Base-by-base conservation (phyloP, 2,888 invertebrate genomes). In the Endomychus coccineus region DNA sequence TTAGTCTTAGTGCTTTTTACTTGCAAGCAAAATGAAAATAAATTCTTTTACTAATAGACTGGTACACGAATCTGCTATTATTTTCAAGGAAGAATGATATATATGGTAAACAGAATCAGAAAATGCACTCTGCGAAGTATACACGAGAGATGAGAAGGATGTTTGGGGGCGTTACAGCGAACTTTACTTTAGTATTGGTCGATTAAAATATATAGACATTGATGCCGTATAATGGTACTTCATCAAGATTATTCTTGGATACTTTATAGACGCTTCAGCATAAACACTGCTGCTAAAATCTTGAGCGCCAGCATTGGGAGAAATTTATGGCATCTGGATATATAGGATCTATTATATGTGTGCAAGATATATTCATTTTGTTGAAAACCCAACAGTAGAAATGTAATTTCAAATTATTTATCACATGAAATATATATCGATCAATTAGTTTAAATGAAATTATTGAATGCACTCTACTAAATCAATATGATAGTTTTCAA, bases 41-140 rank as follows among this genome's bases (percentile, higher is more conserved):
- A 69, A 70, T 70, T 66, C 69, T 66, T 66, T 66, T 65, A 63
- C 68, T 69, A 69, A 70, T 70, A 69, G 68, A 68, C 68, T 62
- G 66, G 59, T 69, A 70, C 70, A 70, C 61, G 70, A 65, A 67
- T 69, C 61, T 58, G 70, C 69, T 69, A 68, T 70, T 69, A 69
- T 69, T 70, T 68, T 64, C 66, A 62, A 67, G 67, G 59, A 66
- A 62, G 64, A 63, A 62, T 65, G 65, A 64, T 65, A 63, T 64
- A 64, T 64, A 66, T 66, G 66, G 64, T 64, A 66, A 66, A 65
- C 61, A 64, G 64, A 59, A 65, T 63, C 63, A 54, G 63, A 62
- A 61, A 66, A 66, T 64, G 66, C 64, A 66, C 66, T 66, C 58
- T 56, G 46, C 54, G 50, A 43, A 44, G 47, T 44, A 50, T 53